Percentiles rank a stretch among this genome's conserved stretches.
Evolutionary conservation across 2,888 invertebrate species (phyloP).

Genomic region (Atrina japonica): DNA sequence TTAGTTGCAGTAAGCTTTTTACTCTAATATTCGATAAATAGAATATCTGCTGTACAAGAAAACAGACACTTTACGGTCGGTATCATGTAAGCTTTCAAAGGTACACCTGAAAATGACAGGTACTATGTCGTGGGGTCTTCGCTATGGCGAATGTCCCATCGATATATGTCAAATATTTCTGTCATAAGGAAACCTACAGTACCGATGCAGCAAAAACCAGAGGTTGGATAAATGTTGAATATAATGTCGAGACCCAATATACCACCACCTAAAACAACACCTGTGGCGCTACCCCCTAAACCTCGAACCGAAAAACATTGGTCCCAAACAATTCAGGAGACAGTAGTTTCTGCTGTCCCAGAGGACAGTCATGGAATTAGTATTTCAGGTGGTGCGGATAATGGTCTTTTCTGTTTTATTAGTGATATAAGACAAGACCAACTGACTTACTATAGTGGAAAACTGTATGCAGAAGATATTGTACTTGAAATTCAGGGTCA

Average conservation of each 20-base stretch:
- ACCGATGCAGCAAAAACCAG: background rate
- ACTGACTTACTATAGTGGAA: slow-evolving; percentile 77
- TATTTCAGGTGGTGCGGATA: slow-evolving; percentile 83
- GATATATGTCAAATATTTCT: slow-evolving; percentile 18
- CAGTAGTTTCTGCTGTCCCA: slow-evolving; percentile 79
- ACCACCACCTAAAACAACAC: slow-evolving; percentile 39
- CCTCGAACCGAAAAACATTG: slow-evolving; percentile 76
- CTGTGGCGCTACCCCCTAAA: slow-evolving; percentile 51
- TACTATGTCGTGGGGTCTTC: slow-evolving; percentile 4
- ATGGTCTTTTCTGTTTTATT: slow-evolving; percentile 78
- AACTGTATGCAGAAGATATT: slow-evolving; percentile 79
- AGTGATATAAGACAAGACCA: slow-evolving; percentile 73
- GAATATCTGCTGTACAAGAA: too few species aligned
- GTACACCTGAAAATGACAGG: slow-evolving; percentile 4
- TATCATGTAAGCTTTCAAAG: slow-evolving; percentile 18
- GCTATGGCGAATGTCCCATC: slow-evolving; percentile 17
- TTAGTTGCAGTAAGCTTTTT: background rate
- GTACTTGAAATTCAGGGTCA: slow-evolving; percentile 83
- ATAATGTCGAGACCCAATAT: slow-evolving; percentile 16
- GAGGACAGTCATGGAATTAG: slow-evolving; percentile 81
- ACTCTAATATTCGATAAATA: too few species aligned
- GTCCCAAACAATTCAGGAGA: slow-evolving; percentile 81
- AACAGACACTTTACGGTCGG: background rate
- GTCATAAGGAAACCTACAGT: background rate
- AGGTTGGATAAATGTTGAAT: slow-evolving; percentile 3